A percentile compares a stretch with the other conserved stretches of the same genome.
Conservation (phyloP, 2,113 vertebrate genomes). For the Rhineura floridana region DNA sequence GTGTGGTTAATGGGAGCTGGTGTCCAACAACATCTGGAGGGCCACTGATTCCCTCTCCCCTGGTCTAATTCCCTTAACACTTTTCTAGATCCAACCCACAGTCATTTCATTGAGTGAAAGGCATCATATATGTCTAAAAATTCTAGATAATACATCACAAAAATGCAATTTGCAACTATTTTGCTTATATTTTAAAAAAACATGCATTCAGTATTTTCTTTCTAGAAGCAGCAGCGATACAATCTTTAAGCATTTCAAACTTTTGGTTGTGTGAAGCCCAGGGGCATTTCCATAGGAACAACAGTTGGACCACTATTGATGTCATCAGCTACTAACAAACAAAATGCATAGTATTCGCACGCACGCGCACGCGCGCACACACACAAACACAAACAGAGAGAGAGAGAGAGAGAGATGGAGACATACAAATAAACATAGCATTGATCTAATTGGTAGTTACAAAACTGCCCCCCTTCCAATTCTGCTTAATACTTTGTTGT, state of each 20-base stretch:
- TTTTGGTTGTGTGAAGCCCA: conserved; percentile 56
- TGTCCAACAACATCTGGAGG: too few species aligned
- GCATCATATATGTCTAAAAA: background rate
- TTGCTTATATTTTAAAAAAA: background rate
- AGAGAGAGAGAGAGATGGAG: conserved; percentile 42
- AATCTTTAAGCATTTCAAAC: conserved; percentile 39
- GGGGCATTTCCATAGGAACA: conserved; percentile 73
- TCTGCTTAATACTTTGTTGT: conserved; percentile 49
- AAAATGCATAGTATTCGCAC: conserved; percentile 47
- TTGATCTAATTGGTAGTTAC: conserved; percentile 74
- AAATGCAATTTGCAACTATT: background rate
- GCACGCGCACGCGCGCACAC: background rate
- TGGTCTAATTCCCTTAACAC: background rate
- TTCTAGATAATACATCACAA: background rate
- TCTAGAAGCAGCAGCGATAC: conserved; percentile 37
- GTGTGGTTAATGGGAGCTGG: too few species aligned
- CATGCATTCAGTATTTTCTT: conserved; percentile 2
- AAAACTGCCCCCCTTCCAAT: conserved; percentile 42
- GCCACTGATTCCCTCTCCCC: too few species aligned
- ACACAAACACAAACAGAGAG: background rate
- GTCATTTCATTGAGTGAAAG: background rate
- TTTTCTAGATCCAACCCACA: background rate
- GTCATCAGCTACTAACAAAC: conserved; percentile 58
- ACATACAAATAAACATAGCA: conserved; percentile 65
- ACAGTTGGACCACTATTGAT: conserved; percentile 53